Base-by-base conservation (phyloP, 2,888 invertebrate genomes). In the Eupithecia abbreviata region DNA sequence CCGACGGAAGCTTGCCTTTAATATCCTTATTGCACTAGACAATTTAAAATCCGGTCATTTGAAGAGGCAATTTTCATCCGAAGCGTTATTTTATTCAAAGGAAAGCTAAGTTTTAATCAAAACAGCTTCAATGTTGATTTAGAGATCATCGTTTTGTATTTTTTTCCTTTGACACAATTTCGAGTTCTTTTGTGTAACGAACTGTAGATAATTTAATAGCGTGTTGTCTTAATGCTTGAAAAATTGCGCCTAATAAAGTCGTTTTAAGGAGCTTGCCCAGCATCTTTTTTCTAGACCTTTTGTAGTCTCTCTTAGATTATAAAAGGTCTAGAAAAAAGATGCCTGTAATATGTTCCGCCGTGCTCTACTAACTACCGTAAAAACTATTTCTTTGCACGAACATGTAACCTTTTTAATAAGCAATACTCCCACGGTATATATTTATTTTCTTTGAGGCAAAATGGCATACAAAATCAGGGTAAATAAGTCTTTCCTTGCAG, bases 31-130 rank as follows among this genome's bases (percentile, higher is more conserved):
- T 75, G 73, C 75, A 71, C 55, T 62, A 18, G n/a, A 72, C 18
- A 65, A 30, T 73, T 73, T 75, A 45, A 42, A 71, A 71, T 51
- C n/a, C 41, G 43, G 71, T 13, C 66, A 41, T 77, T 45, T 71
- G 42, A 75, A 73, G 65, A 68, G 67, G 71, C 65, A 47, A 71
- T 77, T 78, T 71, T 71, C 15, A 12, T 45, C 43, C 18, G 47
- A 71, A 76, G 49, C 18, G 71, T 75, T 70, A 75, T 78, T 78
- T 78, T 78, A 78, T 78, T 78, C 77, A 78, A 65, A 67, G 66
- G 12, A 10, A 30, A 58, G 18, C 3, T 58, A 10, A 62, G 30
- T 62, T 62, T 58, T 30, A 62, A 62, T 62, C 62, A 62, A 58
- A 62, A 30, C 62, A 62, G 62, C 30, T 62, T 30, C 30, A 62